phyloP scores from a whole-genome alignment of 2,888 invertebrate genomes.

The Ophion ventricosus region DNA sequence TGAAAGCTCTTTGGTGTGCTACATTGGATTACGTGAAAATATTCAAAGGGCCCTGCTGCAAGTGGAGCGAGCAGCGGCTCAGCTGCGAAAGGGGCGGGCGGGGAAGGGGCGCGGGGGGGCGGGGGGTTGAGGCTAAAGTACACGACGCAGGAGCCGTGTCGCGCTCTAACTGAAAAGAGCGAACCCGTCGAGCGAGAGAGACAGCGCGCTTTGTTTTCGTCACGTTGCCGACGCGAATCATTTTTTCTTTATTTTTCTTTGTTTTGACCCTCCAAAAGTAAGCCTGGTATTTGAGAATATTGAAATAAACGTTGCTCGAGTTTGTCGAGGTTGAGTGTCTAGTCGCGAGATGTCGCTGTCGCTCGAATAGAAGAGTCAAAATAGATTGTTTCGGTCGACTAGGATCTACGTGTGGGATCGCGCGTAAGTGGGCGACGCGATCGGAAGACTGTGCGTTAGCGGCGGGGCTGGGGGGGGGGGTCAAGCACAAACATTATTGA shows the following conservation, averaged over 20 bases:
- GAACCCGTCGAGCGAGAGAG: neutral
- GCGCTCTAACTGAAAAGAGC: neutral
- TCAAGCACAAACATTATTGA: neutral
- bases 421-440: neutral
- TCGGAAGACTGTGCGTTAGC: neutral
- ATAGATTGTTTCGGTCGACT: neutral
- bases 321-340: neutral
- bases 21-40: neutral
- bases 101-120: neutral
- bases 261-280: neutral
- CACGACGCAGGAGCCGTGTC: neutral
- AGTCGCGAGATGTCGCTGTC: neutral
- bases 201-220: conserved; percentile 1
- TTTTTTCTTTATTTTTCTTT: neutral
- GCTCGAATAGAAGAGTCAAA: neutral
- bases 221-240: neutral
- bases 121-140: neutral
- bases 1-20: neutral
- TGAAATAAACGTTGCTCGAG: neutral
- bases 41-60: neutral
- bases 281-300: neutral
- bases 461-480: neutral
- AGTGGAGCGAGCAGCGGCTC: neutral
- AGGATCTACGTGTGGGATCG: neutral
- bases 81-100: neutral